Evolutionary conservation across 92 coral and sea anemone species (phyloP), one percentile per base, ranked within the genome.

Genomic region (Isaurus tuberculatus): DNA sequence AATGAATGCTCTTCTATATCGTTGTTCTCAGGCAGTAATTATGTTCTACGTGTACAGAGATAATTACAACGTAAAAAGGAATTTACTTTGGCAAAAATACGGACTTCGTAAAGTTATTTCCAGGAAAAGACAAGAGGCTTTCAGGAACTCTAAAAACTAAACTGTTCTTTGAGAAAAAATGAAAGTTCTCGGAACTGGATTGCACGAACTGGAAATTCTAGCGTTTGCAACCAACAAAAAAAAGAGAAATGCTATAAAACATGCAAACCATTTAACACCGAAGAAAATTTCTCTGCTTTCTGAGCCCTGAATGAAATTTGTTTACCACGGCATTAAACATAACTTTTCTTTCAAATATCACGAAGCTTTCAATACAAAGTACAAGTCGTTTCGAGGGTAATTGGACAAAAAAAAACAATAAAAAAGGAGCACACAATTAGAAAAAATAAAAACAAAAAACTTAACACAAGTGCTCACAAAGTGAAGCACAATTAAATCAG

Each of bases 151-250:
- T 13, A 46, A 5, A 46, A 57, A 58, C 42, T 16, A 34, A 25
- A 51, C 8, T 28, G 58, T 26, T 67, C 27, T 26, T 17, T 6
- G 29, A 8, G 8, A 36, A 70, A n/a, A 8, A n/a, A 57, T 30
- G 2, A 5, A 5, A 33, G 25, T 75, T 10, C 22, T 34, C 9
- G 20, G n/a, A n/a, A 22, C 32, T 5, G 23, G 13, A 8, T 29
- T 19, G 20, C n/a, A 33, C 17, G 31, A 30, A 32, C 11, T 19
- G 36, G 11, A 30, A 17, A 2, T 29, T 27, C 5, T 17, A 4
- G 23, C 63, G 25, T 55, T 55, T 55, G n/a, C 26, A n/a, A 55
- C 8, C 80, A 57, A 57, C 49, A 49, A 51, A 74, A 30, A 63
- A n/a, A 49, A 11, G 19, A 11, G 19, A n/a, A 19, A 7, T 51